These are phyloP conservation scores for Folsomia manolachei DNA, from an alignment of 2,888 invertebrate genomes.

Conservation along the genomic window DNA sequence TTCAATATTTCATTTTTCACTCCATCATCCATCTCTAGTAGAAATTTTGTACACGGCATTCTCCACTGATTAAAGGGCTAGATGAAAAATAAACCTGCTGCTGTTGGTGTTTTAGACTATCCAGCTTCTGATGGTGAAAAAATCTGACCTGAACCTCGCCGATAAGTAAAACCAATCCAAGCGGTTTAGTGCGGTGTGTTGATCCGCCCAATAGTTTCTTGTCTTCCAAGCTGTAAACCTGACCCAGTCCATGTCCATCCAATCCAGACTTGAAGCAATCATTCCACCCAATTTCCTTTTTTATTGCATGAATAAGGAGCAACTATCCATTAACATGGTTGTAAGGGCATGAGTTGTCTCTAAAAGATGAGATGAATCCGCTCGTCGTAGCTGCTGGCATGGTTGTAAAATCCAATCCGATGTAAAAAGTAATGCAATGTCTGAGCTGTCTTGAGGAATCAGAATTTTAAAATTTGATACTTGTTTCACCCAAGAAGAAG, in stretches of 20 bases:
- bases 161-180: neutral
- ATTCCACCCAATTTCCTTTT: neutral
- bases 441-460: neutral
- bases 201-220: neutral
- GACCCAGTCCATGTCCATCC: too few species aligned
- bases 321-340: neutral
- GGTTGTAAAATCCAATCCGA: neutral
- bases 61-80: slow-evolving; percentile 47
- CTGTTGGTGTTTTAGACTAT: slow-evolving; percentile 3
- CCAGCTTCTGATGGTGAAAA: neutral
- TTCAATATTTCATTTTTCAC: neutral
- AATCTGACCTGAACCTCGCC: neutral
- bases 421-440: too few species aligned
- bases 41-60: slow-evolving; percentile 15
- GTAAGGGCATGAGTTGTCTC: too few species aligned
- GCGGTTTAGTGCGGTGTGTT: neutral
- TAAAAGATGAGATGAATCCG: too few species aligned
- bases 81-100: slow-evolving; percentile 38
- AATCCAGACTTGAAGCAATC: slow-evolving; percentile 9
- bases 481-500: neutral
- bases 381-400: neutral
- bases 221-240: too few species aligned
- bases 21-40: neutral
- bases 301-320: slow-evolving; percentile 1
- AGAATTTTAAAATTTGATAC: slow-evolving; percentile 6